A percentile compares a stretch with the other conserved stretches of the same genome.
Conservation (phyloP, 2,797 vertebrate genomes). For the Falco cherrug region DNA sequence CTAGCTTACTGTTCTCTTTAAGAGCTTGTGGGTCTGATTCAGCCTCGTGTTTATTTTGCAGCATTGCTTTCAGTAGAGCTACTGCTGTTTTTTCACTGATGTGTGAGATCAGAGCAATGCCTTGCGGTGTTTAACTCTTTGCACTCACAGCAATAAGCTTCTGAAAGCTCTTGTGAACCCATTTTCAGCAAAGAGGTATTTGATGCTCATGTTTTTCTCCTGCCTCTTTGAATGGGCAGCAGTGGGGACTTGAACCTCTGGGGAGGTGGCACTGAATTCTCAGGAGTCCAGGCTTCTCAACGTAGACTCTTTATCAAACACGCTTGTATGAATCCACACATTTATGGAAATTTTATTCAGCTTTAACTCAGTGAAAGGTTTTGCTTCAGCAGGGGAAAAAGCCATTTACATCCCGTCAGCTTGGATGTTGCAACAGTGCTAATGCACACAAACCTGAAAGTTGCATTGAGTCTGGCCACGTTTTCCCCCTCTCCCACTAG, state of each 20-base stretch:
- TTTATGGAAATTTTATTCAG: neutral
- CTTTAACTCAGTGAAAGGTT: neutral
- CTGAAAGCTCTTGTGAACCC: neutral
- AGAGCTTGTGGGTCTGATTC: slow-evolving; percentile 4
- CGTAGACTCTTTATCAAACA: neutral
- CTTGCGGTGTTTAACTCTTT: slow-evolving; percentile 54
- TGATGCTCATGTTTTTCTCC: rapidly evolving
- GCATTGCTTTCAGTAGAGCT: slow-evolving; percentile 41
- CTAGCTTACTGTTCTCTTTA: slow-evolving; percentile 3
- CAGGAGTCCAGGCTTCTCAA: neutral
- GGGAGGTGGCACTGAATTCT: neutral
- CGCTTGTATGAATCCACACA: neutral
- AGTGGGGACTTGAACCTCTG: neutral
- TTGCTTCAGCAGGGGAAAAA: neutral
- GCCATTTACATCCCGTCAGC: neutral
- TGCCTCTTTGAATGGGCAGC: neutral
- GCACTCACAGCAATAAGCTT: neutral
- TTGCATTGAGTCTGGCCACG: neutral
- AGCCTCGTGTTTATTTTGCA: slow-evolving; percentile 7
- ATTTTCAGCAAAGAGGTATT: neutral
- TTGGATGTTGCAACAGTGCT: neutral
- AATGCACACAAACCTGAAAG: neutral
- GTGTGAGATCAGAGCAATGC: slow-evolving; percentile 54
- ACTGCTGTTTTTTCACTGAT: slow-evolving; percentile 47
- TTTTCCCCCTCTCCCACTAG: neutral